A percentile compares a stretch with the other conserved stretches of the same genome.
phyloP scores from a whole-genome alignment of 2,113 vertebrate species.

The Salvelinus sp. region DNA sequence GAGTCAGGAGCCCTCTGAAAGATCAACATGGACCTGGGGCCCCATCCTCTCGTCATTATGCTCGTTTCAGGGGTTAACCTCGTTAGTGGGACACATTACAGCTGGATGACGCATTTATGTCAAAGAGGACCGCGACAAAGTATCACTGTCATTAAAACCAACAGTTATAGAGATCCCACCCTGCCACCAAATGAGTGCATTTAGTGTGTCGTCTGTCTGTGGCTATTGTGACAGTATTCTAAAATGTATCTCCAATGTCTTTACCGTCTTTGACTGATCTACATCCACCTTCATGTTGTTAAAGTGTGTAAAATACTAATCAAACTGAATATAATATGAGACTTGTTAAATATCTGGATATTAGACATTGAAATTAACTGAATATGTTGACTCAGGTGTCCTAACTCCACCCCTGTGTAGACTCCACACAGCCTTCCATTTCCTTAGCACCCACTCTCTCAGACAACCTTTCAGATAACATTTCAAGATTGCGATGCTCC shows the following conservation, averaged over 20 bases:
- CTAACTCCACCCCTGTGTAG: too few species aligned
- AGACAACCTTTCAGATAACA: not conserved
- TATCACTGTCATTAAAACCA: not conserved
- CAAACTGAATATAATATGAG: not conserved
- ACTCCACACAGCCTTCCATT: not conserved
- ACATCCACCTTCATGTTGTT: too few species aligned
- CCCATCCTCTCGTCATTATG: not conserved
- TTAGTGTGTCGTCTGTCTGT: not conserved
- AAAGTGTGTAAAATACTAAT: too few species aligned
- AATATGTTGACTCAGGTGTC: too few species aligned
- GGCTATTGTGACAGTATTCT: not conserved
- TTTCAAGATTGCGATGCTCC: not conserved
- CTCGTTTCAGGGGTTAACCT: constrained; percentile 12
- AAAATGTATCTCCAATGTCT: too few species aligned
- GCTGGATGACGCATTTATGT: not conserved
- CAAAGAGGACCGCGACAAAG: not conserved
- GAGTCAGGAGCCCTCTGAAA: constrained; percentile 34
- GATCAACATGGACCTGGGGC: constrained; percentile 22
- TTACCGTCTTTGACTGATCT: too few species aligned
- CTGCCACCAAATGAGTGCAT: not conserved
- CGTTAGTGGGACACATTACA: not conserved
- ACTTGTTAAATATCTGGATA: too few species aligned
- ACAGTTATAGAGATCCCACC: not conserved
- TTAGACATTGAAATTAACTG: too few species aligned
- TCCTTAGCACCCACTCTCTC: not conserved